Evolutionary conservation across 2,888 invertebrate species (phyloP), one percentile per base, ranked within the genome.

Genomic region (Anthoptus insignis): DNA sequence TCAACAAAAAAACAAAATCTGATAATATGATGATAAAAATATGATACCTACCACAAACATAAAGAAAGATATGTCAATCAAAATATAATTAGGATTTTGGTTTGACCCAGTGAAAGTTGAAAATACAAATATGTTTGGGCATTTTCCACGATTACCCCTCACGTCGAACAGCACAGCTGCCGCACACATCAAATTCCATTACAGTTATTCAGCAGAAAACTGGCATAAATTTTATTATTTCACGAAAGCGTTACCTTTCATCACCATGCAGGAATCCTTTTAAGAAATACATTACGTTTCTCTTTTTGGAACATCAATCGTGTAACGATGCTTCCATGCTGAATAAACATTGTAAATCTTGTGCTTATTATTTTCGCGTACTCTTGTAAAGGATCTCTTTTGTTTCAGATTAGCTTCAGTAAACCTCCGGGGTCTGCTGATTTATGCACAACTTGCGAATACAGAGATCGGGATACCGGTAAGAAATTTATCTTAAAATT

Each of bases 391-490:
- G 56, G 49, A 27, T 34, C 22, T 64, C 79, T 71, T 54, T 77
- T 81, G 83, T 91, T 91, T 39, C 91, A 91, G 92, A 82, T 81
- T 87, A 69, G 80, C 88, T 71, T 80, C 83, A 32, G 76, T 80
- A 65, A 84, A 81, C 72, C 79, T 84, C 65, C 81, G 81, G 69
- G 77, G 81, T 68, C 73, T 82, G 70, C 72, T 82, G 65, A 85
- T 79, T 75, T 73, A 82, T 47, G 88, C 90, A 79, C 86, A 89
- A 73, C 76, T 80, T 59, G 80, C 85, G 61, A 87, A 74, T 73
- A 84, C 85, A 56, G 87, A 86, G 73, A 78, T 86, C 76, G 85
- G 81, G 76, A 77, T 81, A 78, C 79, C 86, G 82, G 90, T 91
- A 75, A 86, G 88, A 39, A 34, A 13, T 2, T 39, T 7, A 16